A percentile compares a stretch with the other conserved stretches of the same genome.
These are phyloP conservation scores for Pterostichus madidus DNA, from an alignment of 2,888 invertebrate species.

Conservation along the genomic window DNA sequence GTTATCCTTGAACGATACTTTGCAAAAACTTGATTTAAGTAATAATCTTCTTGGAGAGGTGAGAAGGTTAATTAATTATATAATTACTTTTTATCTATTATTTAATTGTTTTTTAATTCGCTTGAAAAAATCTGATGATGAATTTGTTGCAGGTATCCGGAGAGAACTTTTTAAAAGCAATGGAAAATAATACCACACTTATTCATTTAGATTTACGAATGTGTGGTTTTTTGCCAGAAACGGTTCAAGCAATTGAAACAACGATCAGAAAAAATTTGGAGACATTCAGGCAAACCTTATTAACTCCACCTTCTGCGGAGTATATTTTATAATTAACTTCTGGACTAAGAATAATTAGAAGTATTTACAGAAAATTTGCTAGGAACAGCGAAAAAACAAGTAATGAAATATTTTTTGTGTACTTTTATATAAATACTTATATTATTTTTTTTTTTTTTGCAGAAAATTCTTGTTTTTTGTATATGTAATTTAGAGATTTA, in stretches of 20 bases:
- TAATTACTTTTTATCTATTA: slow-evolving; percentile 27
- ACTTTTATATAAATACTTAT: background rate
- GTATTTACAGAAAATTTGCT: background rate
- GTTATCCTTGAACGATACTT: slow-evolving; percentile 71
- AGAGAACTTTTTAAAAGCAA: slow-evolving; percentile 69
- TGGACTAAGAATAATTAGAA: background rate
- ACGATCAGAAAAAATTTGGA: slow-evolving; percentile 69
- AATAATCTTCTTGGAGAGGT: slow-evolving; percentile 76
- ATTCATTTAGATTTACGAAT: slow-evolving; percentile 73
- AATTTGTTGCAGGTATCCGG: slow-evolving; percentile 71
- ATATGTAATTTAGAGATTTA: background rate
- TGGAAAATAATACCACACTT: slow-evolving; percentile 71
- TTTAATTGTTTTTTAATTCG: slow-evolving; percentile 33
- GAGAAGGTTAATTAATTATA: slow-evolving; percentile 67
- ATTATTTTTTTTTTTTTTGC: too few relatives aligned
- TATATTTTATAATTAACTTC: slow-evolving; percentile 14
- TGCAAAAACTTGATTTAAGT: slow-evolving; percentile 73
- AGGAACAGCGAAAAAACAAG: background rate
- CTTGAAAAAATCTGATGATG: slow-evolving; percentile 3
- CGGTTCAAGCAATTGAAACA: slow-evolving; percentile 71
- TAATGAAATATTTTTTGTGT: background rate
- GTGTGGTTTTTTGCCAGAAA: slow-evolving; percentile 70
- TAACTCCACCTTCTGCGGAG: slow-evolving; percentile 29
- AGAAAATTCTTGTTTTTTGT: slow-evolving; percentile 2
- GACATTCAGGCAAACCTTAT: slow-evolving; percentile 11